These are phyloP conservation scores for Lordiphosa clarofinis DNA, from an alignment of 1,140 invertebrate species.

Conservation along the genomic window DNA sequence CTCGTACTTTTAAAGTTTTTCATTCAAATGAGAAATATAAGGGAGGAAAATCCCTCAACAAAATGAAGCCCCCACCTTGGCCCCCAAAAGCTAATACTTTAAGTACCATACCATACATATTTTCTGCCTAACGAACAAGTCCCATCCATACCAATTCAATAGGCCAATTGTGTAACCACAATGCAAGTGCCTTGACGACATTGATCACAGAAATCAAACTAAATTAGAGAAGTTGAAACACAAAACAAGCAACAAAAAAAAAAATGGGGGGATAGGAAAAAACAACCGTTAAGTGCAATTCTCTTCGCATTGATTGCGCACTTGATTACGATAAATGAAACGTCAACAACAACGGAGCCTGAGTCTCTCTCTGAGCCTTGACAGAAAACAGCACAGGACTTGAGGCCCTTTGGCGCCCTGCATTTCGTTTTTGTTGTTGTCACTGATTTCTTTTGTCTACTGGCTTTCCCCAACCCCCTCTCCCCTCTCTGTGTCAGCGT, in stretches of 20 bases:
- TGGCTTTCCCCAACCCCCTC: slow-evolving; percentile 6
- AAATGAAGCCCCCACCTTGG: slow-evolving; percentile 1
- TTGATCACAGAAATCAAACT: slow-evolving; percentile 54
- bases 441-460: slow-evolving; percentile 73
- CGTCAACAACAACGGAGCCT: slow-evolving; percentile 58
- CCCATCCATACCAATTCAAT: not conserved
- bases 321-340: slow-evolving; percentile 78
- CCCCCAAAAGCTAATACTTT: not conserved
- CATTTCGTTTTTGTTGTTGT: slow-evolving; percentile 38
- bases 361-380: slow-evolving; percentile 2
- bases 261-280: slow-evolving; percentile 1
- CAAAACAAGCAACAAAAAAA: slow-evolving; percentile 13
- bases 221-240: slow-evolving; percentile 59
- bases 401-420: slow-evolving; percentile 35
- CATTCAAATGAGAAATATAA: too few species aligned
- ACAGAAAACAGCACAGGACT: slow-evolving; percentile 3
- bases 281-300: slow-evolving; percentile 62
- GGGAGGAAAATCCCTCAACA: too few species aligned
- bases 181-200: not conserved
- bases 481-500: slow-evolving; percentile 34
- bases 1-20: too few species aligned
- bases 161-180: slow-evolving; percentile 18
- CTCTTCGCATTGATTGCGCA: slow-evolving; percentile 74
- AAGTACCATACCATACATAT: too few species aligned
- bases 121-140: too few species aligned